phyloP scores from a whole-genome alignment of 2,113 vertebrate species.

The Centrocercus urophasianus region DNA sequence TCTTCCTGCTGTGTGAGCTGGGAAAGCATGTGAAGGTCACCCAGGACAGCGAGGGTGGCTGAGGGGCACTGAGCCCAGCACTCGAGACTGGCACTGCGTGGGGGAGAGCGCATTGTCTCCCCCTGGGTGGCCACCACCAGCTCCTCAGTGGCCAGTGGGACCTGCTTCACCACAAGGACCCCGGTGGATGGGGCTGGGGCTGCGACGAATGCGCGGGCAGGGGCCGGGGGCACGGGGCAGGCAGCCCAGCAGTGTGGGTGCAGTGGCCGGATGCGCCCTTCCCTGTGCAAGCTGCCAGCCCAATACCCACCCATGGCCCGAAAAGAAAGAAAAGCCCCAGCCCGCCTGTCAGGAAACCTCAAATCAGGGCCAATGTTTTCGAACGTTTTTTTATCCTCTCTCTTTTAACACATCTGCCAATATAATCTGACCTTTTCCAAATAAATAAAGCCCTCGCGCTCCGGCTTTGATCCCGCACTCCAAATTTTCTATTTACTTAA shows the following conservation, averaged over 20 bases:
- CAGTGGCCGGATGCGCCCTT: background rate
- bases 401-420: slow-evolving; percentile 74
- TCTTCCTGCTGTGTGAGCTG: background rate
- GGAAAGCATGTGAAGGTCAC: background rate
- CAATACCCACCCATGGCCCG: background rate
- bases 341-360: slow-evolving; percentile 69
- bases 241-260: background rate
- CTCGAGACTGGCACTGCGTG: background rate
- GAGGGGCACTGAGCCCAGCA: rapidly evolving
- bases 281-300: background rate
- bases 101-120: background rate
- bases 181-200: background rate
- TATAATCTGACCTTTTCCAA: slow-evolving; percentile 73
- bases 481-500: slow-evolving; percentile 70
- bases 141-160: background rate
- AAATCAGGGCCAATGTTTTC: slow-evolving; percentile 72
- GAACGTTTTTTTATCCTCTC: slow-evolving; percentile 43
- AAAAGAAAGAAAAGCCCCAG: background rate
- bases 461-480: slow-evolving; percentile 59
- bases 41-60: background rate
- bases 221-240: background rate
- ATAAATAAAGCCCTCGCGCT: slow-evolving; percentile 52
- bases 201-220: background rate
- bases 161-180: background rate
- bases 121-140: background rate